A percentile compares a stretch with the other conserved stretches of the same genome.
These are phyloP conservation scores for Aptenodytes forsteri DNA, from an alignment of 2,113 vertebrate species.

Conservation along the genomic window DNA sequence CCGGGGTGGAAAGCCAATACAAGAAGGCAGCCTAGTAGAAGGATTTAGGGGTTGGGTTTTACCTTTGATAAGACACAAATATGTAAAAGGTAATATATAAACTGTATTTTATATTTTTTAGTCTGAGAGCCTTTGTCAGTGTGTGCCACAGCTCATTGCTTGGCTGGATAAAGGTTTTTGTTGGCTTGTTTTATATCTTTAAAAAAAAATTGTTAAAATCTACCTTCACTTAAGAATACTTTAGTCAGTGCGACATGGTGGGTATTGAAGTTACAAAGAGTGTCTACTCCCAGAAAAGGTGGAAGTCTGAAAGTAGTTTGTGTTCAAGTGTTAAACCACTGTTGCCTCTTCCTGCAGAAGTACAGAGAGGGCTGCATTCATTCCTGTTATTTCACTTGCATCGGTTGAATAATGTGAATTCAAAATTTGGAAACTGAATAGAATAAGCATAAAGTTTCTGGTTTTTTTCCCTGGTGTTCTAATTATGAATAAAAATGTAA, in stretches of 20 bases:
- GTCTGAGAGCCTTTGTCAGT: neutral
- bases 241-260: neutral
- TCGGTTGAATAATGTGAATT: neutral
- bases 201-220: neutral
- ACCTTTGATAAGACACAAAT: neutral
- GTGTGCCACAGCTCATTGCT: neutral
- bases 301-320: neutral
- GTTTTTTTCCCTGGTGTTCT: neutral
- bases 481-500: constrained; percentile 5
- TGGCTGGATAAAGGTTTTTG: neutral
- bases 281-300: neutral
- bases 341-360: neutral
- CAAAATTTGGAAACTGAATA: neutral
- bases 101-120: neutral
- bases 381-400: neutral
- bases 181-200: neutral
- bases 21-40: neutral
- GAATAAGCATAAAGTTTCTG: neutral
- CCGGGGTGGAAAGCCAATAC: neutral
- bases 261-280: neutral
- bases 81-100: neutral
- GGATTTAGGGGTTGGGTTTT: neutral
- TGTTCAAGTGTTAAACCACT: neutral
- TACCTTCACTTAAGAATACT: neutral
- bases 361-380: neutral